Percentiles rank a stretch among this genome's conserved stretches.
Conservation (phyloP, 2,113 vertebrate species). For the Thunnus maccoyii region DNA sequence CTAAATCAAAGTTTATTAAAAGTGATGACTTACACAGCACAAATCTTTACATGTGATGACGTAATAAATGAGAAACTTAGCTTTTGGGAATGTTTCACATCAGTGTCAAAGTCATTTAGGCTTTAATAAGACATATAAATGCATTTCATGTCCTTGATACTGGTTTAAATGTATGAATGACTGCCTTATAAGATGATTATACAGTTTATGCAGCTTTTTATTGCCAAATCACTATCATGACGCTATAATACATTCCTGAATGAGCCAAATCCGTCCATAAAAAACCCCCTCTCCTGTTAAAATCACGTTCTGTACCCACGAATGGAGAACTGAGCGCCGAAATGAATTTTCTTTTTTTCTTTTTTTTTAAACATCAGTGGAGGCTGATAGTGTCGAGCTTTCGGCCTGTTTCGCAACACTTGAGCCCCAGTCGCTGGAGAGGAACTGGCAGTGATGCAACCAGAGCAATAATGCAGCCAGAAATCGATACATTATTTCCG, state of each 20-base stretch:
- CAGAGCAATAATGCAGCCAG: conserved; percentile 57
- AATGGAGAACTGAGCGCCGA: background rate
- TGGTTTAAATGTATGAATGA: background rate
- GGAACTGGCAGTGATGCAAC: conserved; percentile 63
- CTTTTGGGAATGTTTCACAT: background rate
- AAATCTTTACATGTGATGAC: too few relatives aligned
- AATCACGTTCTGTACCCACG: background rate
- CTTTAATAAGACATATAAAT: background rate
- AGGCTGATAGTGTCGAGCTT: background rate
- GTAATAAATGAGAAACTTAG: too few relatives aligned
- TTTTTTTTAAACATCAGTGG: background rate
- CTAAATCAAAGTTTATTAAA: too few relatives aligned
- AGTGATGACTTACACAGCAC: too few relatives aligned
- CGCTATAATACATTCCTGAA: background rate
- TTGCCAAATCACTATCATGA: background rate
- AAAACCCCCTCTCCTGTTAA: background rate
- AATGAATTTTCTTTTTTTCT: background rate
- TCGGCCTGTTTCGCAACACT: conserved; percentile 46
- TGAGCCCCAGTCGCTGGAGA: conserved; percentile 19
- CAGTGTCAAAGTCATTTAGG: background rate
- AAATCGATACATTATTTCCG: conserved; percentile 75
- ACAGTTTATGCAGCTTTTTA: background rate
- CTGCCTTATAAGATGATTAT: background rate
- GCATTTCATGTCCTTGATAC: background rate
- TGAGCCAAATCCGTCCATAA: conserved; percentile 4